Evolutionary conservation across 1,140 invertebrate species (phyloP).

Genomic region (Hermetia illucens): DNA sequence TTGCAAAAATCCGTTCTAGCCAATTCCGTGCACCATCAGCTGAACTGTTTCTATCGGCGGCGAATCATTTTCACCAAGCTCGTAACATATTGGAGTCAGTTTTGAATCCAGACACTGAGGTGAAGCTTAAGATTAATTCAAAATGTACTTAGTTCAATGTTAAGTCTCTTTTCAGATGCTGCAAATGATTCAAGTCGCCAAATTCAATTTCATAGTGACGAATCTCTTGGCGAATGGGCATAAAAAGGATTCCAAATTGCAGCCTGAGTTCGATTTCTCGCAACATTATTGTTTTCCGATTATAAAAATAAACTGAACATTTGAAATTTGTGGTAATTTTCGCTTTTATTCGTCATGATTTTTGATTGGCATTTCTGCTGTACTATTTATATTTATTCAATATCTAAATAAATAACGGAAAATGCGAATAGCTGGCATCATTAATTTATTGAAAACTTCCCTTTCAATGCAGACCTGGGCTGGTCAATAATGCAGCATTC

Average conservation of each 20-base stretch:
- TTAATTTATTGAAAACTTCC: too few relatives aligned
- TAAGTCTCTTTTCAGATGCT: constrained; percentile 65
- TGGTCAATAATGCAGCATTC: too few relatives aligned
- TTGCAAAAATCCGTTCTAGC: constrained; percentile 46
- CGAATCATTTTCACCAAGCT: constrained; percentile 84
- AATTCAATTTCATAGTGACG: constrained; percentile 90
- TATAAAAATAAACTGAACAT: constrained; percentile 55
- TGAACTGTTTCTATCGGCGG: constrained; percentile 62
- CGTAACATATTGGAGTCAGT: constrained; percentile 70
- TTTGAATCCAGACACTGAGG: constrained; percentile 62
- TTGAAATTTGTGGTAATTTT: too few relatives aligned
- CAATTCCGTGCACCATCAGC: constrained; percentile 18
- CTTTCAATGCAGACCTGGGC: too few relatives aligned
- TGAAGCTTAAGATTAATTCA: constrained; percentile 28
- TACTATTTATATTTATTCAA: too few relatives aligned
- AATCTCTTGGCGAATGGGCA: constrained; percentile 83
- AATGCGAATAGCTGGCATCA: too few relatives aligned
- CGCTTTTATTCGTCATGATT: too few relatives aligned
- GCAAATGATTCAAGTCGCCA: constrained; percentile 72
- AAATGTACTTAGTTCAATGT: constrained; percentile 13
- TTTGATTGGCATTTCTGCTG: too few relatives aligned
- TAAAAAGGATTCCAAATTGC: constrained; percentile 65
- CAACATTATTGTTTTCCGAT: constrained; percentile 80
- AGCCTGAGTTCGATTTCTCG: constrained; percentile 83
- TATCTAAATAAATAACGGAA: too few relatives aligned